A percentile compares a stretch with the other conserved stretches of the same genome.
These are phyloP conservation scores for Lagocephalus sceleratus DNA, from an alignment of 2,797 vertebrate genomes.

Conservation along the genomic window DNA sequence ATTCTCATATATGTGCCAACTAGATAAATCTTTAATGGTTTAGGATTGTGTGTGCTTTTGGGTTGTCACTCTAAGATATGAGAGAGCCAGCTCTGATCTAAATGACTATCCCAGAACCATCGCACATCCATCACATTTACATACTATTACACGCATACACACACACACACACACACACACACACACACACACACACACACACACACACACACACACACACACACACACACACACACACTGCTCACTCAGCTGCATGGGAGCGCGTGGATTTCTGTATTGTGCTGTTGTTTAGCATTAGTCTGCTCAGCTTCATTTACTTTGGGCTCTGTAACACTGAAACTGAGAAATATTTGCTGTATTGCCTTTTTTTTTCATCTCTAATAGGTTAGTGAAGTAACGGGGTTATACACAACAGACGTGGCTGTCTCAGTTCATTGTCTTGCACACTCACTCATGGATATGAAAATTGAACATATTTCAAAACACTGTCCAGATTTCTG, in stretches of 20 bases:
- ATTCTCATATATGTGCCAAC: conserved; percentile 37
- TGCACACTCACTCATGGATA: too few species aligned
- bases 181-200: too few species aligned
- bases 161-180: conserved; percentile 9
- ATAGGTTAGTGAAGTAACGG: too few species aligned
- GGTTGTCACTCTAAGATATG: conserved; percentile 37
- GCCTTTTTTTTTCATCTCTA: too few species aligned
- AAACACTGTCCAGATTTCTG: conserved; percentile 10
- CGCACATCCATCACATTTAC: conserved; percentile 40
- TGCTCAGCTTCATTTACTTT: too few species aligned
- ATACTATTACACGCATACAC: conserved; percentile 7
- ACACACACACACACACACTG: neutral
- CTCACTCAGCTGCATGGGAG: conserved; percentile 6
- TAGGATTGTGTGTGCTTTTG: conserved; percentile 27
- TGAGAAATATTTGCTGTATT: too few species aligned
- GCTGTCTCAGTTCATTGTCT: neutral
- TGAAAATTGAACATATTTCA: neutral
- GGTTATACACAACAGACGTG: neutral
- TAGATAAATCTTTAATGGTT: conserved; percentile 47
- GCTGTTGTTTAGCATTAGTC: too few species aligned
- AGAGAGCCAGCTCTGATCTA: conserved; percentile 43
- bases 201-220: too few species aligned
- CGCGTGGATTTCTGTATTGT: neutral
- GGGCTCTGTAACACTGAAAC: too few species aligned
- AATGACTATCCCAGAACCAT: conserved; percentile 41